Percentiles rank a stretch among this genome's conserved stretches.
These are phyloP conservation scores for Sesia apiformis DNA, from an alignment of 2,888 invertebrate genomes.

Conservation along the genomic window DNA sequence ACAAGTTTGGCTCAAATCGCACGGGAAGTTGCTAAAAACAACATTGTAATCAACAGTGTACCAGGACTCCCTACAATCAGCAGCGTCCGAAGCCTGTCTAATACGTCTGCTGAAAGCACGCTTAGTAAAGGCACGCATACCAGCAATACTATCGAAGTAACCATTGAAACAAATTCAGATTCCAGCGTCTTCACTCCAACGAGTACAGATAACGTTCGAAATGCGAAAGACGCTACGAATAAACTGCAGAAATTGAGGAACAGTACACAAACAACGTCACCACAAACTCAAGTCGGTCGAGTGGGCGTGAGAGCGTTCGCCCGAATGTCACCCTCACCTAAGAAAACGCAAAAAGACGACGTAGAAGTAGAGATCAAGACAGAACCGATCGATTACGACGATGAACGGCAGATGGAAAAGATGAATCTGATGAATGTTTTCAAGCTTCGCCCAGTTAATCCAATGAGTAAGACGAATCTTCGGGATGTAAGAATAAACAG, in stretches of 20 bases:
- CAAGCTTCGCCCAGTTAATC: conserved; percentile 43
- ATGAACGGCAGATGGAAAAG: conserved; percentile 50
- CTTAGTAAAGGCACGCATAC: conserved; percentile 12
- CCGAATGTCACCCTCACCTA: conserved; percentile 44
- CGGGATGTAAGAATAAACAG: conserved; percentile 56
- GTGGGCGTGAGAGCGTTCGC: conserved; percentile 63
- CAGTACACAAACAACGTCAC: conserved; percentile 11
- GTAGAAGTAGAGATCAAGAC: conserved; percentile 54
- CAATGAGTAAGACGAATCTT: conserved; percentile 18
- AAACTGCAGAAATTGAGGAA: conserved; percentile 33
- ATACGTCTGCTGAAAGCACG: conserved; percentile 17
- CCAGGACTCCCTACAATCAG: conserved; percentile 46
- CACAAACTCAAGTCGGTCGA: conserved; percentile 32
- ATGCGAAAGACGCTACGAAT: conserved; percentile 37
- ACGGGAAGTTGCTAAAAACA: conserved; percentile 19
- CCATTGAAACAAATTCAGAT: conserved; percentile 26
- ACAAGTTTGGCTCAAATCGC: conserved; percentile 39
- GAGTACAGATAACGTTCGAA: conserved; percentile 34
- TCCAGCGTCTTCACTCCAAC: conserved; percentile 45
- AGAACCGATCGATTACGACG: conserved; percentile 57
- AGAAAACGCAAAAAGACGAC: conserved; percentile 11
- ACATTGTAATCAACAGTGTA: conserved; percentile 12
- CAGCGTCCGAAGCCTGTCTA: conserved; percentile 43
- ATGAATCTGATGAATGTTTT: conserved; percentile 56
- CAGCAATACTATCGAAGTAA: conserved; percentile 25